Evolutionary conservation across 2,113 vertebrate species (phyloP).

Genomic region (Stigmatopora nigra): DNA sequence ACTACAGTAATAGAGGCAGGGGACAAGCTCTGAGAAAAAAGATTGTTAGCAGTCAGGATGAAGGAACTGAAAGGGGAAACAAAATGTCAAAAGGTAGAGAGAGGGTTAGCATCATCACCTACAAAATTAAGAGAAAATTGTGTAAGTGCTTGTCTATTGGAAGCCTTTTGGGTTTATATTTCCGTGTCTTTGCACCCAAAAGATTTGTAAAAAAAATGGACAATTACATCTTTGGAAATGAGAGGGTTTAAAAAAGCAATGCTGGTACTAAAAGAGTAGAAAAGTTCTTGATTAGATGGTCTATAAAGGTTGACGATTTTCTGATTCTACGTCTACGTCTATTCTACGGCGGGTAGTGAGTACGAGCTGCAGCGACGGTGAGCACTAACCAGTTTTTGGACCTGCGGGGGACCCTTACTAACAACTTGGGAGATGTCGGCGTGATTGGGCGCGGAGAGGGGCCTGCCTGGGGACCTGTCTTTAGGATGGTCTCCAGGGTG

Average conservation of each 20-base stretch:
- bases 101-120: slow-evolving; percentile 1
- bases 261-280: neutral
- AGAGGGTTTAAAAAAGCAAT: too few species aligned
- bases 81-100: neutral
- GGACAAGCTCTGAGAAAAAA: neutral
- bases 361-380: neutral
- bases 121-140: slow-evolving; percentile 1
- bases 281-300: neutral
- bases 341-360: slow-evolving; percentile 43
- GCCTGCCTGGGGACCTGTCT: slow-evolving; percentile 27
- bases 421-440: slow-evolving; percentile 14
- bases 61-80: neutral
- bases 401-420: slow-evolving; percentile 12
- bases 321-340: slow-evolving; percentile 47
- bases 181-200: neutral
- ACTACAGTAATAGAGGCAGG: neutral
- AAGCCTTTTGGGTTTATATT: neutral
- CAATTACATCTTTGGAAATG: neutral
- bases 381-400: slow-evolving; percentile 55
- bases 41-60: neutral
- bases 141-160: neutral
- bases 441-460: slow-evolving; percentile 34
- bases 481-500: slow-evolving; percentile 19
- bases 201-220: neutral
- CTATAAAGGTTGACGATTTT: neutral